phyloP scores from a whole-genome alignment of 2,797 vertebrate genomes.

The Morus bassanus region DNA sequence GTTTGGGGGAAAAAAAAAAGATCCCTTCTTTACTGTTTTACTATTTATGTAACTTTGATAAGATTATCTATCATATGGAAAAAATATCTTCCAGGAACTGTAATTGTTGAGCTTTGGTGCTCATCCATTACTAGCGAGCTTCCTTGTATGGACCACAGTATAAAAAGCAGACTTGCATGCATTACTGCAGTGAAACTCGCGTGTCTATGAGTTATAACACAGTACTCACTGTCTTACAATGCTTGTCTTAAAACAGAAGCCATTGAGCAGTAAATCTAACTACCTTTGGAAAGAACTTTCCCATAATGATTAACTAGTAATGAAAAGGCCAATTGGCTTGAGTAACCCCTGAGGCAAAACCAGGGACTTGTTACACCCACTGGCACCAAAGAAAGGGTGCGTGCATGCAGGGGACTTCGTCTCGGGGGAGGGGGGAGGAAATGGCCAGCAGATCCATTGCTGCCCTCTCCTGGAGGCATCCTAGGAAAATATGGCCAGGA shows the following conservation, averaged over 20 bases:
- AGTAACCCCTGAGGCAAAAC: slow-evolving; percentile 34
- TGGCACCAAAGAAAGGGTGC: background rate
- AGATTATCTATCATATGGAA: background rate
- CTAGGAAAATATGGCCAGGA: slow-evolving; percentile 1
- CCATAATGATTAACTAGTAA: slow-evolving; percentile 57
- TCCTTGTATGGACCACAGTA: background rate
- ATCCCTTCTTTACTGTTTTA: background rate
- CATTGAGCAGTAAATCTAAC: background rate
- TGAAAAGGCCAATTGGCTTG: slow-evolving; percentile 33
- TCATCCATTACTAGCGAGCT: background rate
- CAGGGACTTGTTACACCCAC: background rate
- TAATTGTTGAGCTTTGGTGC: background rate
- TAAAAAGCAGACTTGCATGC: background rate
- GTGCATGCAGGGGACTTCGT: background rate
- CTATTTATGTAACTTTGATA: background rate
- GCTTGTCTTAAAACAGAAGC: background rate
- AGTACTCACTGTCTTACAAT: background rate
- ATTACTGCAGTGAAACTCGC: background rate
- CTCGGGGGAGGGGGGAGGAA: background rate
- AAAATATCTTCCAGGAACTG: background rate
- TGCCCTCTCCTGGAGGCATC: slow-evolving; percentile 69
- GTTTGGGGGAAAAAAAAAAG: background rate
- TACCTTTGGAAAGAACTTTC: slow-evolving; percentile 39
- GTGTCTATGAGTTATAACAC: background rate
- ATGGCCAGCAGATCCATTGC: slow-evolving; percentile 52